Percentiles rank a stretch among this genome's conserved stretches.
Evolutionary conservation across 1,140 invertebrate species (phyloP).

Genomic region (Olivierus martensii): DNA sequence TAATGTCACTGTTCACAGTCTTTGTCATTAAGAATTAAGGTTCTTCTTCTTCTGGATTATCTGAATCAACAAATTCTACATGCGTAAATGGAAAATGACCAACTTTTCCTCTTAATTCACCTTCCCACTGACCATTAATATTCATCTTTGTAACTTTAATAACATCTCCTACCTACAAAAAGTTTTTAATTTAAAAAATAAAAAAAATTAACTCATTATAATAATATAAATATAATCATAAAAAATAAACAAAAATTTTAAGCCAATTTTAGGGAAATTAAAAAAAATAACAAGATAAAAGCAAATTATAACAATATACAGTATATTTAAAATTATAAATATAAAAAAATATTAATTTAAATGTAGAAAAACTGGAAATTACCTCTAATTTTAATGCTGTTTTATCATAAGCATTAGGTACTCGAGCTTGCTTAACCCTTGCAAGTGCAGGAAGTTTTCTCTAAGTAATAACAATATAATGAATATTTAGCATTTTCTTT

Average conservation of each 20-base stretch:
- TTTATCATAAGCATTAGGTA: constrained; percentile 93
- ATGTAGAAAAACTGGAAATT: too few relatives aligned
- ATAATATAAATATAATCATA: too few relatives aligned
- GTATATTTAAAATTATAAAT: too few relatives aligned
- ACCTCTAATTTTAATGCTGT: constrained; percentile 79
- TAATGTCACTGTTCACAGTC: neutral
- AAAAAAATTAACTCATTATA: too few relatives aligned
- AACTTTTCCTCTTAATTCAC: constrained; percentile 73
- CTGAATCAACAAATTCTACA: constrained; percentile 76
- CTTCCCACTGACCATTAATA: constrained; percentile 97
- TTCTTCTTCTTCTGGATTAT: constrained; percentile 20
- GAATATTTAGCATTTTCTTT: too few relatives aligned
- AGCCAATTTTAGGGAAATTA: too few relatives aligned
- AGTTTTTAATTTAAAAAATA: too few relatives aligned
- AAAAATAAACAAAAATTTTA: too few relatives aligned
- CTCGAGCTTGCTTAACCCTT: constrained; percentile 74
- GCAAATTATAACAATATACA: too few relatives aligned
- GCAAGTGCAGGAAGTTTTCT: constrained; percentile 78
- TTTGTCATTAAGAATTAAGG: constrained; percentile 1
- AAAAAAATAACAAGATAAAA: too few relatives aligned
- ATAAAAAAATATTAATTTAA: too few relatives aligned
- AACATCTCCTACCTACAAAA: constrained; percentile 55
- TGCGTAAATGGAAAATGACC: constrained; percentile 97
- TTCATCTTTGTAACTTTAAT: constrained; percentile 93
- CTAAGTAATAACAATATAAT: constrained; percentile 39